These are phyloP conservation scores for Camponotus floridanus DNA, from an alignment of 1,140 invertebrate genomes.

Conservation along the genomic window DNA sequence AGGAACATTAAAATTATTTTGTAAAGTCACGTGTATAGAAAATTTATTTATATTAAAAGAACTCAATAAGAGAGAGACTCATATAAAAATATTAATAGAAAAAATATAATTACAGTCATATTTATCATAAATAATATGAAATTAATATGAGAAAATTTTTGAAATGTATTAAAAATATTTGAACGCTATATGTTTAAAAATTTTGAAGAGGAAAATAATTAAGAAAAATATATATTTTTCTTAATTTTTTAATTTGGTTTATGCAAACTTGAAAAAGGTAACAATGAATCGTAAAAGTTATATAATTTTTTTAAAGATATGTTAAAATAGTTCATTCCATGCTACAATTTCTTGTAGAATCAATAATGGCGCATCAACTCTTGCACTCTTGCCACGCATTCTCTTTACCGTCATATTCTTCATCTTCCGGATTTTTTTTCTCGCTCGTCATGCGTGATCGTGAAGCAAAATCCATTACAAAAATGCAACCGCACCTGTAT, in stretches of 20 bases:
- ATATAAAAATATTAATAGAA: not conserved
- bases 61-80: not conserved
- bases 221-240: not conserved
- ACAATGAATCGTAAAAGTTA: not conserved
- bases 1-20: not conserved
- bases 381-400: conserved; percentile 9
- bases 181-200: too few relatives aligned
- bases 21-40: not conserved
- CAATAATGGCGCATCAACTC: conserved; percentile 48
- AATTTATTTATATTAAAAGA: conserved; percentile 6
- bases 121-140: not conserved
- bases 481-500: conserved; percentile 51
- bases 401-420: not conserved
- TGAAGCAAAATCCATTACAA: conserved; percentile 69
- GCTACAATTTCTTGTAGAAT: conserved; percentile 17
- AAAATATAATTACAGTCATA: not conserved
- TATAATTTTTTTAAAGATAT: not conserved
- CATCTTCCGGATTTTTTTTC: not conserved
- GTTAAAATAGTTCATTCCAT: not conserved
- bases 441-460: not conserved
- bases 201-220: not conserved
- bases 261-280: not conserved
- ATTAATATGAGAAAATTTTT: not conserved
- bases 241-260: not conserved
- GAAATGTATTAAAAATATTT: too few relatives aligned